These are phyloP conservation scores for Pseudanteris insignis DNA, from an alignment of 2,888 invertebrate species.

Conservation along the genomic window DNA sequence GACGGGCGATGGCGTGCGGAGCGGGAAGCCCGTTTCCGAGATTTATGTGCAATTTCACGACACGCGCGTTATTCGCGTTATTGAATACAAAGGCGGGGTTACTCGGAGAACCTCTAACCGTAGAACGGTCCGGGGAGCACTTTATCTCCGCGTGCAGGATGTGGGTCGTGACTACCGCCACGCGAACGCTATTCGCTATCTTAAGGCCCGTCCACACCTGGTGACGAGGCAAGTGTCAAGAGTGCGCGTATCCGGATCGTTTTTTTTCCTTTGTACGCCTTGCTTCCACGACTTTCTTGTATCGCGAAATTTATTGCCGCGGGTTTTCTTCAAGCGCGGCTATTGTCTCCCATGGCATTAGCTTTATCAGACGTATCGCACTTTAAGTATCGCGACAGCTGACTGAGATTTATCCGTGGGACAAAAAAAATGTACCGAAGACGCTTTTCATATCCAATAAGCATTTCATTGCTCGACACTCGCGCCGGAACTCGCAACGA, in stretches of 20 bases:
- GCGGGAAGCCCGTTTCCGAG: slow-evolving; percentile 20
- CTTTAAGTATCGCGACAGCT: slow-evolving; percentile 17
- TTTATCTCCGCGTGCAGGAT: slow-evolving; percentile 59
- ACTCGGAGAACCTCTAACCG: slow-evolving; percentile 61
- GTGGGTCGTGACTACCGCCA: slow-evolving; percentile 65
- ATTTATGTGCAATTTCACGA: slow-evolving; percentile 35
- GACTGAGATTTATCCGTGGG: slow-evolving; percentile 23
- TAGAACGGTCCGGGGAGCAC: slow-evolving; percentile 60
- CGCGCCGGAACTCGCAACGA: no score
- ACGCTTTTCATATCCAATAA: no score
- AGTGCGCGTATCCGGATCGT: slow-evolving; percentile 31
- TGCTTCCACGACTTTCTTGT: slow-evolving; percentile 43
- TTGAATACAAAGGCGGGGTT: slow-evolving; percentile 58
- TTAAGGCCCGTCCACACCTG: slow-evolving; percentile 57
- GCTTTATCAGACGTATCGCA: slow-evolving; percentile 27
- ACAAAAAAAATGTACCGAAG: slow-evolving; percentile 15
- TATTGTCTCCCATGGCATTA: slow-evolving; percentile 36
- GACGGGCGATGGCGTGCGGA: no score
- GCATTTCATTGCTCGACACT: no score
- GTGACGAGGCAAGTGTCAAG: slow-evolving; percentile 42
- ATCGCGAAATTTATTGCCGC: slow-evolving; percentile 27
- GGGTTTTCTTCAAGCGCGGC: slow-evolving; percentile 19
- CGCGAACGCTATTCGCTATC: slow-evolving; percentile 52
- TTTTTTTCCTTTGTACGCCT: slow-evolving; percentile 28
- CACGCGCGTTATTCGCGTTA: slow-evolving; percentile 15